These are phyloP conservation scores for Hirtodrosophila histrioides DNA, from an alignment of 2,888 invertebrate genomes.

Conservation along the genomic window DNA sequence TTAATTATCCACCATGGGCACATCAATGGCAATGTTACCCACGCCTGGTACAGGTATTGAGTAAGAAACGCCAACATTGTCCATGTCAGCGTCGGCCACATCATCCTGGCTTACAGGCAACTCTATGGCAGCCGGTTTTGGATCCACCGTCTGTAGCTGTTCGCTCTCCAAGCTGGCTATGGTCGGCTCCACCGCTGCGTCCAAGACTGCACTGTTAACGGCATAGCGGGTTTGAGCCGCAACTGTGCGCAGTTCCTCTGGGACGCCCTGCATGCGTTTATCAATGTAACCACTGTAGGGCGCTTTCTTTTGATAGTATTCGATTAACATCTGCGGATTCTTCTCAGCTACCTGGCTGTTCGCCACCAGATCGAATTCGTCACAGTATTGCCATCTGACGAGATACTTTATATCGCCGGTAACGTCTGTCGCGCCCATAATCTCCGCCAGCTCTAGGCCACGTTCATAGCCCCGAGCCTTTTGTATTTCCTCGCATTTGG, in stretches of 20 bases:
- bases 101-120: conserved; percentile 26
- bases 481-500: conserved; percentile 86
- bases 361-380: conserved; percentile 88
- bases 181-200: conserved; percentile 30
- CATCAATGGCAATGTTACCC: conserved; percentile 80
- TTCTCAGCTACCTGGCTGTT: conserved; percentile 87
- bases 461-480: conserved; percentile 91
- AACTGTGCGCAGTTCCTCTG: conserved; percentile 74
- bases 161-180: conserved; percentile 37
- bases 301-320: conserved; percentile 87
- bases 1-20: conserved; percentile 73
- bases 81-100: conserved; percentile 33
- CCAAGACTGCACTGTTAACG: conserved; percentile 15
- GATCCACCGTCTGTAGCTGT: conserved; percentile 17
- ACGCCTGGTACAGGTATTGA: conserved; percentile 82
- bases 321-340: conserved; percentile 87
- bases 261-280: conserved; percentile 79
- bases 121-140: conserved; percentile 40
- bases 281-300: conserved; percentile 80
- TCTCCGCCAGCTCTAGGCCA: conserved; percentile 92
- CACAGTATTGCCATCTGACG: conserved; percentile 92
- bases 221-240: conserved; percentile 54
- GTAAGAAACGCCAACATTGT: conserved; percentile 75
- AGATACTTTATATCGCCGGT: conserved; percentile 94
- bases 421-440: conserved; percentile 95